Percentiles rank a stretch among this genome's conserved stretches.
These are phyloP conservation scores for Polyergus mexicanus DNA, from an alignment of 1,140 invertebrate genomes.

Conservation along the genomic window DNA sequence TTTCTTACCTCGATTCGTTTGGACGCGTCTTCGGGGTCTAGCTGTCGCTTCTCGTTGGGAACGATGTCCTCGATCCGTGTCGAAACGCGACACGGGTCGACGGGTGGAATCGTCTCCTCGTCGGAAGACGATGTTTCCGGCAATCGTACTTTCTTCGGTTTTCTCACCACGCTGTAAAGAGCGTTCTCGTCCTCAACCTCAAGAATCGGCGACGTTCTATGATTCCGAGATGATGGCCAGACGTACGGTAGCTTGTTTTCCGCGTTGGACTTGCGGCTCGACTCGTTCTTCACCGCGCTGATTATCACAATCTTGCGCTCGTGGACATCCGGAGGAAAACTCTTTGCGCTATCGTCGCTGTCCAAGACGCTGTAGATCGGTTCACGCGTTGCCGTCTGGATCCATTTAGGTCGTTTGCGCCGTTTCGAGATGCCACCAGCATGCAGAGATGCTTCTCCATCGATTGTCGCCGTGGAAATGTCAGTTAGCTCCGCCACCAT, in stretches of 20 bases:
- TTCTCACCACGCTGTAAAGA: slow-evolving; percentile 80
- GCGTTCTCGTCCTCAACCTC: slow-evolving; percentile 69
- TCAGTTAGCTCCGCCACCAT: slow-evolving; percentile 79
- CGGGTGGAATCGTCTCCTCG: slow-evolving; percentile 12
- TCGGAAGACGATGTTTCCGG: slow-evolving; percentile 8
- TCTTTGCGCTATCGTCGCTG: slow-evolving; percentile 7
- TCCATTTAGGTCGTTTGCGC: slow-evolving; percentile 76
- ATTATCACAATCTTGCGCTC: slow-evolving; percentile 72
- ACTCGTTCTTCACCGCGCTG: slow-evolving; percentile 27
- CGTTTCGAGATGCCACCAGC: slow-evolving; percentile 11
- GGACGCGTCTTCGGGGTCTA: slow-evolving; percentile 55
- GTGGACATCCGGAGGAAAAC: not conserved
- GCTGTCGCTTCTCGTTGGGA: not conserved
- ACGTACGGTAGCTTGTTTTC: not conserved
- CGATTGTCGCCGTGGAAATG: slow-evolving; percentile 71
- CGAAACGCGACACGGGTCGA: not conserved
- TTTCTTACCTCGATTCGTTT: slow-evolving; percentile 73
- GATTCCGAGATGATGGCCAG: slow-evolving; percentile 18
- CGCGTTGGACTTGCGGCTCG: not conserved
- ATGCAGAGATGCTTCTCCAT: slow-evolving; percentile 51
- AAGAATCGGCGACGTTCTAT: not conserved
- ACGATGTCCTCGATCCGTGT: slow-evolving; percentile 2
- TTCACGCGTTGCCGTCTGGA: slow-evolving; percentile 75
- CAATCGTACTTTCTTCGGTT: slow-evolving; percentile 65
- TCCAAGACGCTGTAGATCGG: slow-evolving; percentile 79